phyloP scores from a whole-genome alignment of 2,113 vertebrate species.

The Gymnorhina tibicen region DNA sequence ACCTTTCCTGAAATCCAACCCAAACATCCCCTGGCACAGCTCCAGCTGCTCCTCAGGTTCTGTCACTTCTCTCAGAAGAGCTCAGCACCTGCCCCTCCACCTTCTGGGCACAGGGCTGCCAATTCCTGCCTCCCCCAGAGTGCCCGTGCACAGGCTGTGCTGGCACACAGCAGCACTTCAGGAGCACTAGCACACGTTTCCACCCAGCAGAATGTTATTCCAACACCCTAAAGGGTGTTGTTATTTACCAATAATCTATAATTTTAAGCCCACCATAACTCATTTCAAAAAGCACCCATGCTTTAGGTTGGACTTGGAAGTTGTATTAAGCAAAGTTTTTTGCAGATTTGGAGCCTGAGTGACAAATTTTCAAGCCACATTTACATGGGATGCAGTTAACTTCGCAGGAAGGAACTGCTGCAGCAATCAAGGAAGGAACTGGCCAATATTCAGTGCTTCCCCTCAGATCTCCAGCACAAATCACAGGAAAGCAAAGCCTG shows the following conservation, averaged over 20 bases:
- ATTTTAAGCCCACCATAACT: background rate
- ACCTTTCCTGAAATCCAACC: background rate
- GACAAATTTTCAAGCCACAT: background rate
- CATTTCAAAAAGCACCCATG: background rate
- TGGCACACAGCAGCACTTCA: background rate
- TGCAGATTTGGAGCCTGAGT: background rate
- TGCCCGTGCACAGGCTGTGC: rapidly evolving
- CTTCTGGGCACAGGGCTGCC: background rate
- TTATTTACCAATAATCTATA: background rate
- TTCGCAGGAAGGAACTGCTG: background rate
- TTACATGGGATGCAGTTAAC: background rate
- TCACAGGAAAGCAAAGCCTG: background rate
- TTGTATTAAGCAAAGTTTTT: background rate
- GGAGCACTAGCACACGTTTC: rapidly evolving
- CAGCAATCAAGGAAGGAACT: background rate
- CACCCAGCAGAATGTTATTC: background rate
- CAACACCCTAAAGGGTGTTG: background rate
- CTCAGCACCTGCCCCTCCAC: background rate
- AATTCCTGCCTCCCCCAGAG: rapidly evolving
- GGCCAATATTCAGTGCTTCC: background rate
- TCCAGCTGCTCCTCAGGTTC: background rate
- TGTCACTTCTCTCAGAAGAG: background rate
- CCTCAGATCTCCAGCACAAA: background rate
- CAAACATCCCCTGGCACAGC: background rate
- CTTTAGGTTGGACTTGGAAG: background rate